Conservation (phyloP, 1,140 invertebrate genomes). For the Holotrichia oblita region DNA sequence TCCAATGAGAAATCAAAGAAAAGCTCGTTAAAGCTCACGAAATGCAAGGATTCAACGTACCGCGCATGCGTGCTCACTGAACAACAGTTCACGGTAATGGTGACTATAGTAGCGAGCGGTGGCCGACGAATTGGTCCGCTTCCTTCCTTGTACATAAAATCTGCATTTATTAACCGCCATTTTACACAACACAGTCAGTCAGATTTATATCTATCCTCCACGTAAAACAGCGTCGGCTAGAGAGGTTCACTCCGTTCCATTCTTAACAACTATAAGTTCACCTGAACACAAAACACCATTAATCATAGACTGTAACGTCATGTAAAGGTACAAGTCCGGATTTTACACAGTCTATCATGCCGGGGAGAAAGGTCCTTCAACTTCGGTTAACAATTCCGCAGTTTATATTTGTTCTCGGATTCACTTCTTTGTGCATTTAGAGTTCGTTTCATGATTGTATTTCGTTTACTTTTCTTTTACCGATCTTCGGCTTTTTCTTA, state of each 20-base stretch:
- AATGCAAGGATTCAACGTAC: slow-evolving; percentile 35
- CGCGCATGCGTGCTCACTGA: slow-evolving; percentile 38
- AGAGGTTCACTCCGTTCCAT: slow-evolving; percentile 3
- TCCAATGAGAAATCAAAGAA: slow-evolving; percentile 37
- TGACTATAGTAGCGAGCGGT: slow-evolving; percentile 41
- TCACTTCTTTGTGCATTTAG: background rate
- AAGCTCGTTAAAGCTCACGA: slow-evolving; percentile 41
- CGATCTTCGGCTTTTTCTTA: background rate
- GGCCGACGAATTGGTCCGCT: slow-evolving; percentile 50
- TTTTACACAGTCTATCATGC: slow-evolving; percentile 5
- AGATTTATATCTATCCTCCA: slow-evolving; percentile 17
- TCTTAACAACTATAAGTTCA: slow-evolving; percentile 25
- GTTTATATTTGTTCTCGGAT: slow-evolving; percentile 3
- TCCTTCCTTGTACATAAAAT: slow-evolving; percentile 52
- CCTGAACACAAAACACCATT: slow-evolving; percentile 33
- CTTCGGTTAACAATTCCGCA: slow-evolving; percentile 23
- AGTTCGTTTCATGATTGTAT: background rate
- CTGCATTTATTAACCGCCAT: slow-evolving; percentile 50
- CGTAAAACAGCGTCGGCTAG: background rate
- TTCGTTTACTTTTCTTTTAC: slow-evolving; percentile 15
- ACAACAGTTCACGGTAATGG: slow-evolving; percentile 26
- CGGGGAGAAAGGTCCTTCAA: slow-evolving; percentile 16
- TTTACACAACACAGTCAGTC: slow-evolving; percentile 40
- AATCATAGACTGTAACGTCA: slow-evolving; percentile 31
- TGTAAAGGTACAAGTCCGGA: slow-evolving; percentile 16